Conservation (phyloP, 1,140 invertebrate species). For the Ceratoteleas bidentatus region DNA sequence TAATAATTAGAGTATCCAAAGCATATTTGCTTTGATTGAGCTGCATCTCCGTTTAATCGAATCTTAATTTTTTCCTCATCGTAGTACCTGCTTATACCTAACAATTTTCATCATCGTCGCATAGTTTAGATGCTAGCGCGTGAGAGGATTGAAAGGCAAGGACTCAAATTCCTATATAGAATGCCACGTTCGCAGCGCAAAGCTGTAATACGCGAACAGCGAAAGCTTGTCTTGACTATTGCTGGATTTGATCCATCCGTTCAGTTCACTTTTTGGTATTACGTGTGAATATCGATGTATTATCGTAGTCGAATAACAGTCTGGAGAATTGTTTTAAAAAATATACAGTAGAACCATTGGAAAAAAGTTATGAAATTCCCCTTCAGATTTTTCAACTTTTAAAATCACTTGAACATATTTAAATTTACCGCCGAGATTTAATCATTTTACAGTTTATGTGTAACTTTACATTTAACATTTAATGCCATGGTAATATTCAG, state of each 20-base stretch:
- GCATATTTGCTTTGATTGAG: constrained; percentile 58
- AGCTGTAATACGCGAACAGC: constrained; percentile 34
- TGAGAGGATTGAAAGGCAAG: constrained; percentile 49
- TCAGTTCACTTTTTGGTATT: background rate
- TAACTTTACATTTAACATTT: no score
- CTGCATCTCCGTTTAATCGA: constrained; percentile 45
- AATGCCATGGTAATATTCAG: no score
- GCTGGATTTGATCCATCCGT: constrained; percentile 1
- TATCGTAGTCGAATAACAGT: background rate
- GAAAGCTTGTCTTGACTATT: constrained; percentile 48
- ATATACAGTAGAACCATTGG: no score
- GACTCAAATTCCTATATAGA: constrained; percentile 52
- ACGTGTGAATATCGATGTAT: background rate
- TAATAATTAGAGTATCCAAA: constrained; percentile 45
- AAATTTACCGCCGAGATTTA: no score
- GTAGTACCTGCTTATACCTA: constrained; percentile 44
- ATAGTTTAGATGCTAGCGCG: constrained; percentile 55
- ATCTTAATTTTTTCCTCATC: constrained; percentile 49
- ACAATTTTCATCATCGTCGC: constrained; percentile 58
- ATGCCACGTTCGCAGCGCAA: constrained; percentile 49
- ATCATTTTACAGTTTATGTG: no score
- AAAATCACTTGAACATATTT: no score
- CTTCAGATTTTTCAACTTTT: no score
- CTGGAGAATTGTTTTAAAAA: no score
- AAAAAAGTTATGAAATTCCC: no score